A percentile compares a stretch with the other conserved stretches of the same genome.
These are phyloP conservation scores for Tauraco erythrolophus DNA, from an alignment of 2,113 vertebrate species.

Conservation along the genomic window DNA sequence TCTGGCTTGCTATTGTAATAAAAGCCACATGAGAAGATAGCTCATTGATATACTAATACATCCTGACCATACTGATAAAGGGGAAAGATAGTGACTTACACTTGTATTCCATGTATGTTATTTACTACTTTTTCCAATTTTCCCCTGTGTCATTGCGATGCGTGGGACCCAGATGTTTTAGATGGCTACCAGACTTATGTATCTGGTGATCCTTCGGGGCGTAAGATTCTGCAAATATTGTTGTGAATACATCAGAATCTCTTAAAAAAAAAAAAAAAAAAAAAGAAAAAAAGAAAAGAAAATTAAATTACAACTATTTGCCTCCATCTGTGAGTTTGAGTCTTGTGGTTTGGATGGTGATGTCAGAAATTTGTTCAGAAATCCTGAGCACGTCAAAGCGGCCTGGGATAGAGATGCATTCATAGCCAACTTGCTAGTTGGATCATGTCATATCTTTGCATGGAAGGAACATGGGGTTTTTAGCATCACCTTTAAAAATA, in stretches of 20 bases:
- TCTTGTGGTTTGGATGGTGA: fast-evolving
- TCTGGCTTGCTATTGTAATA: background rate
- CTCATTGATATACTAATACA: background rate
- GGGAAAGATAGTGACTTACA: background rate
- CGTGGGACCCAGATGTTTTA: background rate
- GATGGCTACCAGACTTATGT: background rate
- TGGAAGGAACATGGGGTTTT: fast-evolving
- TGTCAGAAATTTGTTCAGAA: background rate
- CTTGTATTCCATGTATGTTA: background rate
- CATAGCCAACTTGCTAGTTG: background rate
- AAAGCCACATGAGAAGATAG: background rate
- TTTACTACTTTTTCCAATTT: background rate
- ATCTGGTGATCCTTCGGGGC: background rate
- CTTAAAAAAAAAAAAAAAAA: background rate
- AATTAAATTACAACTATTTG: fast-evolving
- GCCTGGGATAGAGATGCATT: background rate
- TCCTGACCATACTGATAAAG: background rate
- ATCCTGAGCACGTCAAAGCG: background rate
- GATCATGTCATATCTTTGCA: background rate
- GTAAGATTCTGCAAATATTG: background rate
- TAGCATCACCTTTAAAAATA: background rate
- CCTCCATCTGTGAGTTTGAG: background rate
- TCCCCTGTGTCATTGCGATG: background rate
- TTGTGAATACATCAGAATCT: background rate
- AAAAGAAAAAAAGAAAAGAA: too few relatives aligned